Evolutionary conservation across 2,113 vertebrate genomes (phyloP).

Genomic region (Limanda limanda): DNA sequence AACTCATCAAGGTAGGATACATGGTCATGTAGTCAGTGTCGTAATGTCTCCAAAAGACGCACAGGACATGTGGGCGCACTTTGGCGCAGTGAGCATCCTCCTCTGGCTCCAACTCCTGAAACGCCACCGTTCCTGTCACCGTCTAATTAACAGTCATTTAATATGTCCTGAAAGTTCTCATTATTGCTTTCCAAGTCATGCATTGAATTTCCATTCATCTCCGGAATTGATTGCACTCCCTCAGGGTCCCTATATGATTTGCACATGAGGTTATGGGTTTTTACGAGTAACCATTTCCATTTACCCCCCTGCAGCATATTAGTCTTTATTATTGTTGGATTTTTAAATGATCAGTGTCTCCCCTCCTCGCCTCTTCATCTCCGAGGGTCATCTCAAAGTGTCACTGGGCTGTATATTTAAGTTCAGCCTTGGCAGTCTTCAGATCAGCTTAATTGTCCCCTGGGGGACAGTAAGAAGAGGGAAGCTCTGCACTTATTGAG

Average conservation of each 20-base stretch:
- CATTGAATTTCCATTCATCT: slow-evolving; percentile 57
- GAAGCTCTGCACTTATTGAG: slow-evolving; percentile 24
- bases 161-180: slow-evolving; percentile 48
- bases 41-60: background rate
- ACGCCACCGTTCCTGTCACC: slow-evolving; percentile 3
- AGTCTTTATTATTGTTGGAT: background rate
- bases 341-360: background rate
- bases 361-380: too few relatives aligned
- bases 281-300: slow-evolving; percentile 34
- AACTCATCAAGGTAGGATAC: slow-evolving; percentile 87
- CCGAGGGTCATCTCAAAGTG: too few relatives aligned
- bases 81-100: slow-evolving; percentile 17
- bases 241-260: slow-evolving; percentile 28
- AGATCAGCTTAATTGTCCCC: slow-evolving; percentile 39
- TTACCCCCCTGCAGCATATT: slow-evolving; percentile 20
- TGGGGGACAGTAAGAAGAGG: slow-evolving; percentile 16
- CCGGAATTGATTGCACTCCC: slow-evolving; percentile 40
- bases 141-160: slow-evolving; percentile 11
- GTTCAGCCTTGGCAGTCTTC: slow-evolving; percentile 40
- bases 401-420: slow-evolving; percentile 46
- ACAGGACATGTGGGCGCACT: background rate
- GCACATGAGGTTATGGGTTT: slow-evolving; percentile 8
- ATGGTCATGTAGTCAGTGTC: background rate
- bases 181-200: slow-evolving; percentile 53
- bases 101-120: background rate